Conservation (phyloP, 2,797 vertebrate species). For the Pangasius djambal region DNA sequence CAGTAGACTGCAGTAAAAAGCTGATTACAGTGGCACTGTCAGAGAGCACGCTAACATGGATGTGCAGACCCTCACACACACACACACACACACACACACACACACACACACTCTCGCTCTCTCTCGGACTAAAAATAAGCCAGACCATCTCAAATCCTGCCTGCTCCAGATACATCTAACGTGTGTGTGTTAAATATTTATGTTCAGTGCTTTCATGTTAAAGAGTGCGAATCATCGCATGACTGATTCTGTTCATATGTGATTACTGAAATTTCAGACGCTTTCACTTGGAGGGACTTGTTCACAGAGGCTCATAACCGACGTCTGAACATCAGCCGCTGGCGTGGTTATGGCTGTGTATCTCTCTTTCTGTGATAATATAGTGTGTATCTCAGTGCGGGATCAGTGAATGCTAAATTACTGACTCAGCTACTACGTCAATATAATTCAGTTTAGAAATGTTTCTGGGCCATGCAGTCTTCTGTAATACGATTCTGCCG, state of each 20-base stretch:
- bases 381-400: not conserved
- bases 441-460: no score
- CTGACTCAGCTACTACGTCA: no score
- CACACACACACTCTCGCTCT: not conserved
- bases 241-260: not conserved
- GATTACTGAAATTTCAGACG: not conserved
- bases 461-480: no score
- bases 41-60: conserved; percentile 11
- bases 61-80: conserved; percentile 2
- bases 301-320: not conserved
- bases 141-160: conserved; percentile 49
- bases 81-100: not conserved
- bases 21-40: conserved; percentile 27
- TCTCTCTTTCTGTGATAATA: not conserved
- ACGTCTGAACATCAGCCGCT: not conserved
- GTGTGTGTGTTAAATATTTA: not conserved
- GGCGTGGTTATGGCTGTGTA: not conserved
- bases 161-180: not conserved
- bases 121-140: conserved; percentile 54
- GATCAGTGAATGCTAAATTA: not conserved
- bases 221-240: not conserved
- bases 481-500: no score
- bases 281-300: not conserved
- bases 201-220: not conserved
- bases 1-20: conserved; percentile 1